Percentiles rank a stretch among this genome's conserved stretches.
Conservation (phyloP, 2,888 invertebrate species). For the Hirtodrosophila cameraria region DNA sequence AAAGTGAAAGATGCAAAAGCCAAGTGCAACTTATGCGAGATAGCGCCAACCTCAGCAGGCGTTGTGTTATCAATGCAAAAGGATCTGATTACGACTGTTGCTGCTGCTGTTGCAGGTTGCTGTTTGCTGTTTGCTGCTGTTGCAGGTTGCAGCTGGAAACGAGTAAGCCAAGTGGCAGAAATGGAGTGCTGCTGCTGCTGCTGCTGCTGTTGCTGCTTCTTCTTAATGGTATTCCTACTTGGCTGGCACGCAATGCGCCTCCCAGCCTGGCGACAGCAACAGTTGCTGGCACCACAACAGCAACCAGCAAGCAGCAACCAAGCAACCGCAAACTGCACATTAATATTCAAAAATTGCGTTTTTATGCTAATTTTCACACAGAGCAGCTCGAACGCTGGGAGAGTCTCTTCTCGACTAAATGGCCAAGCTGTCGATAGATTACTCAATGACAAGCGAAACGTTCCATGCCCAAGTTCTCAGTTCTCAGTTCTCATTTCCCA, state of each 20-base stretch:
- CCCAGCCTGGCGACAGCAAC: slow-evolving; percentile 49
- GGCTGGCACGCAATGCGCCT: slow-evolving; percentile 65
- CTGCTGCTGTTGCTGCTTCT: slow-evolving; percentile 5
- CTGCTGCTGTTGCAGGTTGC: slow-evolving; percentile 5
- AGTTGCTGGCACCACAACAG: slow-evolving; percentile 7
- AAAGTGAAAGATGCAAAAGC: slow-evolving; percentile 48
- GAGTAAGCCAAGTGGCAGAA: slow-evolving; percentile 70
- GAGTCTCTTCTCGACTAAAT: slow-evolving; percentile 49
- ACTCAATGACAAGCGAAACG: slow-evolving; percentile 77
- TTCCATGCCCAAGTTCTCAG: slow-evolving; percentile 11
- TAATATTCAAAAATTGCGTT: slow-evolving; percentile 84
- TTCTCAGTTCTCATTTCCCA: not conserved
- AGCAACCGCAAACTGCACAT: slow-evolving; percentile 65
- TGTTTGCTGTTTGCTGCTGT: slow-evolving; percentile 14
- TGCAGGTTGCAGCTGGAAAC: slow-evolving; percentile 30
- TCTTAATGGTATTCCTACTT: slow-evolving; percentile 25
- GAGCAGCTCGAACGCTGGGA: slow-evolving; percentile 5
- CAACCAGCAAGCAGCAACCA: slow-evolving; percentile 11
- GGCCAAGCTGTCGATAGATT: slow-evolving; percentile 81
- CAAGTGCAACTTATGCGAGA: slow-evolving; percentile 54
- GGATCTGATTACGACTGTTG: slow-evolving; percentile 77
- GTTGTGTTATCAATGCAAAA: slow-evolving; percentile 72
- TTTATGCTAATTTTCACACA: slow-evolving; percentile 83
- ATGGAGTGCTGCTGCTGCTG: slow-evolving; percentile 23
- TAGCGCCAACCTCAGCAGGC: slow-evolving; percentile 44